These are phyloP conservation scores for Knipowitschia caucasica DNA, from an alignment of 2,797 vertebrate species.

Conservation along the genomic window DNA sequence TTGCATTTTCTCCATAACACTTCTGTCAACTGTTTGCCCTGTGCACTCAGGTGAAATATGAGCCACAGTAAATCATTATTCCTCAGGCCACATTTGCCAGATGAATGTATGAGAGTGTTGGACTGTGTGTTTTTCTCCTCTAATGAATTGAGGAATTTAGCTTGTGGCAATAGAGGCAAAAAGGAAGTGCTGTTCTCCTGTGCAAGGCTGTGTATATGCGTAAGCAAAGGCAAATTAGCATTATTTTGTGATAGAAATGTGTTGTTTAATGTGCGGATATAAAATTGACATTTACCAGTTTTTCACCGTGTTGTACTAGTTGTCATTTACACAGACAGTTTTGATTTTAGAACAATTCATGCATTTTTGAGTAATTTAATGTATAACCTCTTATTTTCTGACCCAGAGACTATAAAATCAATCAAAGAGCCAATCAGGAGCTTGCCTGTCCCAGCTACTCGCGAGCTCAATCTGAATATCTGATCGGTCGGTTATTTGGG, in stretches of 20 bases:
- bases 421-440: no score
- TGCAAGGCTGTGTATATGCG: conserved; percentile 18
- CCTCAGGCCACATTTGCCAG: conserved; percentile 79
- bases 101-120: conserved; percentile 79
- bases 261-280: not conserved
- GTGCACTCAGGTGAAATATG: conserved; percentile 83
- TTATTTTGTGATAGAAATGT: not conserved
- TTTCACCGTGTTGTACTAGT: no score
- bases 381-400: no score
- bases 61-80: conserved; percentile 82
- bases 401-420: no score
- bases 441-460: no score
- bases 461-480: no score
- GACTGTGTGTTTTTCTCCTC: conserved; percentile 78
- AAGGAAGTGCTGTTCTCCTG: conserved; percentile 51
- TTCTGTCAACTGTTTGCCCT: conserved; percentile 79
- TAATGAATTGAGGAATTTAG: conserved; percentile 84
- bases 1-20: conserved; percentile 78
- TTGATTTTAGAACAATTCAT: no score
- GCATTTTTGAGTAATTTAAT: no score
- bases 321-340: no score
- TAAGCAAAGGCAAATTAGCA: conserved; percentile 22
- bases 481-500: no score
- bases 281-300: no score
- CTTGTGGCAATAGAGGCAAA: conserved; percentile 71